Evolutionary conservation across 2,113 vertebrate genomes (phyloP), one percentile per base, ranked within the genome.

Genomic region (Erinaceus europaeus): DNA sequence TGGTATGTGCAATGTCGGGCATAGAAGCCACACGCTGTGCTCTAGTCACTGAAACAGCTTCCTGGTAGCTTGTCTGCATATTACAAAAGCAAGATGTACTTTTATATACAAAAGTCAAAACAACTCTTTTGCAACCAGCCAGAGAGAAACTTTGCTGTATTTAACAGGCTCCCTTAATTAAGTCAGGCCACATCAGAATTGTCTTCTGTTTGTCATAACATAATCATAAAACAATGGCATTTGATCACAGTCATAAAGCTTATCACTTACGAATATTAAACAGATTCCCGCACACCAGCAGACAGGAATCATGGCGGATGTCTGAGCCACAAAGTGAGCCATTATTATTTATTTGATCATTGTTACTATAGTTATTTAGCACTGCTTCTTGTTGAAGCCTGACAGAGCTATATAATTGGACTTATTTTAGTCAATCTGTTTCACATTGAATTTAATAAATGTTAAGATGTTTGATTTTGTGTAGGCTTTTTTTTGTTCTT

Each of bases 391-490:
- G 11, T 59, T 38, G 61, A 65, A 83, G 27, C 5, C 6, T 4
- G 7, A 71, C 92, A 36, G 18, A 57, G 18, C 3, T 36, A 1
- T 73, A 59, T 48, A 29, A 46, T 67, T 74, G 78, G 27, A n/a
- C n/a, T n/a, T n/a, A 15, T 53, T 87, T 59, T 69, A 34, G 27
- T 85, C 10, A 36, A 32, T 36, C 18, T 74, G 84, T 29, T 94
- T 17, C 78, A 72, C 53, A 83, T 72, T 48, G 77, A 40, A 76
- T 32, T 13, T 90, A 86, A 94, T n/a, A 38, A 67, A 74, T 59
- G 38, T 50, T 75, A 32, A 78, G 4, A 65, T 48, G 17, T 74
- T 68, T 93, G n/a, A 74, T 42, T 67, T 65, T 71, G 21, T 38
- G 4, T 82, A 83, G 21, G 6, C 4, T 74, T 65, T 11, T 65